phyloP scores from a whole-genome alignment of 2,797 vertebrate genomes.

The Poliocrania exsul region DNA sequence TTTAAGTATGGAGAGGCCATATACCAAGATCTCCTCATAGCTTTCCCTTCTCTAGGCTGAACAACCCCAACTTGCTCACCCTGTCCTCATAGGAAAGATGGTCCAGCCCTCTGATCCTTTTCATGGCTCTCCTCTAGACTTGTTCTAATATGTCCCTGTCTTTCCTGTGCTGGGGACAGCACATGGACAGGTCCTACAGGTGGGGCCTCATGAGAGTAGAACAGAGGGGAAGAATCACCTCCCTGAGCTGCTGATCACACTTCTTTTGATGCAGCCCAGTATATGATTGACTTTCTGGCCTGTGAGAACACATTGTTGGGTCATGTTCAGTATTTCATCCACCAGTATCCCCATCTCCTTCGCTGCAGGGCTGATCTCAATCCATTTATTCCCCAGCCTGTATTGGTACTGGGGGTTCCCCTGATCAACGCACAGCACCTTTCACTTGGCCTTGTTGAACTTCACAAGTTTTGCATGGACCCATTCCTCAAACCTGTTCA shows the following conservation, averaged over 20 bases:
- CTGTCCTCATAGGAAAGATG: background rate
- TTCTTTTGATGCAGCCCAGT: background rate
- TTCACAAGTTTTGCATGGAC: background rate
- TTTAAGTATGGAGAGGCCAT: background rate
- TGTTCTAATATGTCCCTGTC: background rate
- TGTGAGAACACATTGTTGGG: background rate
- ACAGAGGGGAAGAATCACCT: background rate
- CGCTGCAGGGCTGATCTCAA: background rate
- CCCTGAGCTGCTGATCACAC: background rate
- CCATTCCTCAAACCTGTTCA: background rate
- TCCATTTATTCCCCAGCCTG: background rate
- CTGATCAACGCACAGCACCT: background rate
- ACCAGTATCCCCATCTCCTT: background rate
- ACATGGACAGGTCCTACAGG: fast-evolving
- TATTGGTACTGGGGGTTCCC: no score
- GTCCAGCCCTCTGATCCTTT: background rate
- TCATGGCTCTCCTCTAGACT: fast-evolving
- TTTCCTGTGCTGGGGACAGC: background rate
- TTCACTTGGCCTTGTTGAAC: background rate
- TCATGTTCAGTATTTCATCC: background rate
- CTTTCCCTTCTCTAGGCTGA: background rate
- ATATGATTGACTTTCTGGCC: background rate
- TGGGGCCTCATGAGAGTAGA: background rate
- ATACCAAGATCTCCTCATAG: background rate
- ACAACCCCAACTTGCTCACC: background rate